These are phyloP conservation scores for Potamilus streckersoni DNA, from an alignment of 1,140 invertebrate species.

Conservation along the genomic window DNA sequence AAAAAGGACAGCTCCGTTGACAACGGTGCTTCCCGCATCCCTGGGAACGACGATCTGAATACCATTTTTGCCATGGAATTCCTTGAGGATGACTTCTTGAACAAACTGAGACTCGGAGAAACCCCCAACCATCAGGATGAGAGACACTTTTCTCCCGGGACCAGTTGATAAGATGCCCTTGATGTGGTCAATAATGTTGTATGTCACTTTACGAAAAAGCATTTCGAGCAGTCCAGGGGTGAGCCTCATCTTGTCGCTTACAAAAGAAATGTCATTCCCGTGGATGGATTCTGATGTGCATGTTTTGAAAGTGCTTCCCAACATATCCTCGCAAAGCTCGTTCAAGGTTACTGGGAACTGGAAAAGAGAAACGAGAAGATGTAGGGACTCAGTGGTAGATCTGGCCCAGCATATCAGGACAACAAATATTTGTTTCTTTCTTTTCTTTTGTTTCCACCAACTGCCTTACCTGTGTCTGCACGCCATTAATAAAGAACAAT, in stretches of 20 bases:
- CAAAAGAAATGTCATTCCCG: background rate
- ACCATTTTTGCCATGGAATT: background rate
- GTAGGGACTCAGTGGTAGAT: no score
- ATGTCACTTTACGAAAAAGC: slow-evolving; percentile 8
- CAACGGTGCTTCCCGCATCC: slow-evolving; percentile 9
- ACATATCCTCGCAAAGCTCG: background rate
- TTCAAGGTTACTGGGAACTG: slow-evolving; percentile 9
- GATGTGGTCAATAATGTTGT: slow-evolving; percentile 11
- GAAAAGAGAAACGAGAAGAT: no score
- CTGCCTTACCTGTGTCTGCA: no score
- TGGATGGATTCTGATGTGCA: background rate
- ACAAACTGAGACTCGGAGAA: slow-evolving; percentile 19
- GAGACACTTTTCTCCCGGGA: background rate
- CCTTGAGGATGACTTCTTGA: background rate
- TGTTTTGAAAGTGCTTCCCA: background rate
- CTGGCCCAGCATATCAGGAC: no score
- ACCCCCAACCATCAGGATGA: slow-evolving; percentile 20
- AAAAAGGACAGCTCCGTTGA: slow-evolving; percentile 18
- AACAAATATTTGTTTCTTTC: no score
- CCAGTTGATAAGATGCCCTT: background rate
- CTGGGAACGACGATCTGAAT: slow-evolving; percentile 1
- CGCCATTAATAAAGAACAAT: no score
- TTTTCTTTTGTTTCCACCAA: no score
- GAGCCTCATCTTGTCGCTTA: slow-evolving; percentile 13
- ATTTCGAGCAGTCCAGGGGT: slow-evolving; percentile 9